Evolutionary conservation across 2,113 vertebrate species (phyloP).

Genomic region (Paradisaea rubra): DNA sequence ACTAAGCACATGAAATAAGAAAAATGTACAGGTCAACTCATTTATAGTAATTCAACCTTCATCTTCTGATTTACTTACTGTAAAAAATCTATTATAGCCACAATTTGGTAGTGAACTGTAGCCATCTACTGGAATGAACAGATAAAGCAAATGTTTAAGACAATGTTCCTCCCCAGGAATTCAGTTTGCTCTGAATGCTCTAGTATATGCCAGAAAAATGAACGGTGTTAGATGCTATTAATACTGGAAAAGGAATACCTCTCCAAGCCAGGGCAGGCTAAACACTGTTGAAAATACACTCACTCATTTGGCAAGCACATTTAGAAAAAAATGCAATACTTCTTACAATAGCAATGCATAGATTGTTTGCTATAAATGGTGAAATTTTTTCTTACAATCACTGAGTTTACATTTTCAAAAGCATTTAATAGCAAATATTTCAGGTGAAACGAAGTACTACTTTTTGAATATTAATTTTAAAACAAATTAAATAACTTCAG

Average conservation of each 20-base stretch:
- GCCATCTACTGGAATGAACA: constrained; percentile 83
- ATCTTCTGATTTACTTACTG: constrained; percentile 78
- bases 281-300: constrained; percentile 20
- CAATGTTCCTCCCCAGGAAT: constrained; percentile 53
- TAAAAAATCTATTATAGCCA: constrained; percentile 70
- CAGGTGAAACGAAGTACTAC: background rate
- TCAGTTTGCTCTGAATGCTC: constrained; percentile 46
- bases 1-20: constrained; percentile 74
- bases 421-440: background rate
- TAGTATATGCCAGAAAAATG: constrained; percentile 41
- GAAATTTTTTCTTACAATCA: background rate
- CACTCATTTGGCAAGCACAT: background rate
- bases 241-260: constrained; percentile 34
- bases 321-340: background rate
- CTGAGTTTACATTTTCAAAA: background rate
- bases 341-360: background rate
- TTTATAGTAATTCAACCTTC: constrained; percentile 78
- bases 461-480: constrained; percentile 14
- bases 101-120: constrained; percentile 78
- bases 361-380: background rate
- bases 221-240: constrained; percentile 23
- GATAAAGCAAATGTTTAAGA: constrained; percentile 71
- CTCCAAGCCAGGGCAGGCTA: background rate
- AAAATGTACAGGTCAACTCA: constrained; percentile 76
- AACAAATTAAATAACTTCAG: background rate